These are phyloP conservation scores for Gobiocypris rarus DNA, from an alignment of 2,113 vertebrate species.

Conservation along the genomic window DNA sequence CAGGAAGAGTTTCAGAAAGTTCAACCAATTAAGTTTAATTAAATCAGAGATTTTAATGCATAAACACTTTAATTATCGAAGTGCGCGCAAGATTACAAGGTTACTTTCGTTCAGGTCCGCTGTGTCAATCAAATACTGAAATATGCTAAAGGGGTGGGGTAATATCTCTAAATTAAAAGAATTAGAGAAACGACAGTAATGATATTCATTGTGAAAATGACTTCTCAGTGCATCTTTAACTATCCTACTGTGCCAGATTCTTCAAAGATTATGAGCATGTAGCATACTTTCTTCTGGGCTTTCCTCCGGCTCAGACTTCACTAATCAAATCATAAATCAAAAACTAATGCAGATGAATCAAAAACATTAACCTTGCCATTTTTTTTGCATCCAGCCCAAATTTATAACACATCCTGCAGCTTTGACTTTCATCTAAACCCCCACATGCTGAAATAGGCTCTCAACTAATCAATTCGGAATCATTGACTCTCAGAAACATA, in stretches of 20 bases:
- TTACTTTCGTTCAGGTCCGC: constrained; percentile 6
- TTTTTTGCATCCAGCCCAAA: background rate
- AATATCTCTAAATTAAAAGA: background rate
- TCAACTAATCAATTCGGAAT: constrained; percentile 22
- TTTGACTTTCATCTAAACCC: constrained; percentile 31
- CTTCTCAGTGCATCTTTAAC: background rate
- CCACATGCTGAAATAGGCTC: constrained; percentile 16
- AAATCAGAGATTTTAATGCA: constrained; percentile 40
- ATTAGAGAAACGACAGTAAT: background rate
- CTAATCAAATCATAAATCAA: background rate
- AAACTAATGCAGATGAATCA: background rate
- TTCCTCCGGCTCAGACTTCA: background rate
- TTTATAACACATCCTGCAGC: constrained; percentile 20
- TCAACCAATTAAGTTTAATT: constrained; percentile 55
- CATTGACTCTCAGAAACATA: constrained; percentile 31
- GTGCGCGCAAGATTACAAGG: background rate
- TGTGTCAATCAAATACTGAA: constrained; percentile 31
- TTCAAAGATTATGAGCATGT: background rate
- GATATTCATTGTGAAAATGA: background rate
- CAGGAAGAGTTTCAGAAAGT: constrained; percentile 48
- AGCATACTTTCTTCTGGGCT: background rate
- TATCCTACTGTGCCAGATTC: background rate
- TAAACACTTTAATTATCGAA: constrained; percentile 47
- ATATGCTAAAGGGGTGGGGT: background rate
- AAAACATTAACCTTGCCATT: constrained; percentile 5